A percentile compares a stretch with the other conserved stretches of the same genome.
Evolutionary conservation across 2,113 vertebrate species (phyloP).

Genomic region (Vireo altiloquus): DNA sequence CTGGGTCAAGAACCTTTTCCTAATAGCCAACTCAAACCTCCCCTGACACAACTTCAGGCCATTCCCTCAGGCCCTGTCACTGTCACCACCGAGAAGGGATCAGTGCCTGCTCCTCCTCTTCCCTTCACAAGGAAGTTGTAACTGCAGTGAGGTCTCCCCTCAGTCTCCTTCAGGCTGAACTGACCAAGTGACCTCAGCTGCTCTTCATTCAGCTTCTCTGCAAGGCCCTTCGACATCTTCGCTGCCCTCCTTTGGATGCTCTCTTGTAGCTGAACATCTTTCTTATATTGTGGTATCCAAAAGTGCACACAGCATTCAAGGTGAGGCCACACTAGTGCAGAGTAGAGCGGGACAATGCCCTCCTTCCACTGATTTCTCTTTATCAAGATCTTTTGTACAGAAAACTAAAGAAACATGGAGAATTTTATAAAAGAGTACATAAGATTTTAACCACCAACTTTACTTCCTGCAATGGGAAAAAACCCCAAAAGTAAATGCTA

Average conservation of each 20-base stretch:
- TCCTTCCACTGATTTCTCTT: neutral
- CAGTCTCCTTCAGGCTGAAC: too few relatives aligned
- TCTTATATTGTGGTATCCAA: neutral
- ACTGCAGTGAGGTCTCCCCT: too few relatives aligned
- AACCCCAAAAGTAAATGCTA: neutral
- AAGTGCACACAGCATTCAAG: neutral
- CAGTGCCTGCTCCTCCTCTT: neutral
- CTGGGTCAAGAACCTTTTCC: neutral
- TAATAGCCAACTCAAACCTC: neutral
- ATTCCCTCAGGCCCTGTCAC: too few relatives aligned
- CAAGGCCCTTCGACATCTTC: neutral
- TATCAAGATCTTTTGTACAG: neutral
- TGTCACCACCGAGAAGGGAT: neutral
- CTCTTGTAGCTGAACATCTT: neutral
- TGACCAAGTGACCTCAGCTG: neutral
- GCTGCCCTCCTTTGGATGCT: neutral
- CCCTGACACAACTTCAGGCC: neutral
- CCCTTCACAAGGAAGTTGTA: neutral
- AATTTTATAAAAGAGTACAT: neutral
- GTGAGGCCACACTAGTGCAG: rapidly evolving
- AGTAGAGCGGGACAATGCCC: neutral
- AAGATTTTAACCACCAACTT: neutral
- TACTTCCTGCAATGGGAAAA: neutral
- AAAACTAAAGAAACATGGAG: neutral
- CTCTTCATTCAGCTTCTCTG: neutral